A percentile compares a stretch with the other conserved stretches of the same genome.
Evolutionary conservation across 2,888 invertebrate genomes (phyloP).

Genomic region (Dusona sp.): DNA sequence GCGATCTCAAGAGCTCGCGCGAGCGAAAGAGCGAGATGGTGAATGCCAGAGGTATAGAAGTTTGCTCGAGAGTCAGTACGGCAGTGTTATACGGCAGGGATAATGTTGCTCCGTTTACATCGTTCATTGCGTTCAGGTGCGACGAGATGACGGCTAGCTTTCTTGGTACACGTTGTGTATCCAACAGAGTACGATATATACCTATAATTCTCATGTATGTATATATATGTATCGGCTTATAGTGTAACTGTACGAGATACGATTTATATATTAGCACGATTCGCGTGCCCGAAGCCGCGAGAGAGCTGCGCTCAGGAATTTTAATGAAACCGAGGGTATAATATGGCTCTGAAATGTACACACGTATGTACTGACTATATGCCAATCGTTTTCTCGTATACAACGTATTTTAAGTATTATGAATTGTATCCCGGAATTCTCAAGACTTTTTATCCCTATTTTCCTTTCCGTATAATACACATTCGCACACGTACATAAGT

Average conservation of each 20-base stretch:
- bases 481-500: constrained; percentile 1
- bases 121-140: constrained; percentile 69
- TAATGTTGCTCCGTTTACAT: constrained; percentile 69
- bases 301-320: constrained; percentile 64
- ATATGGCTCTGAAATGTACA: constrained; percentile 27
- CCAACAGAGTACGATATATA: constrained; percentile 23
- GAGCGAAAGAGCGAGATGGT: constrained; percentile 35
- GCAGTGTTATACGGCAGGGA: constrained; percentile 35
- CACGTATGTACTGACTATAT: constrained; percentile 7
- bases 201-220: constrained; percentile 21
- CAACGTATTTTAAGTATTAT: constrained; percentile 48
- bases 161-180: constrained; percentile 51
- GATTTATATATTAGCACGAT: constrained; percentile 67
- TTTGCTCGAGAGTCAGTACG: constrained; percentile 7
- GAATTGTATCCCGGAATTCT: constrained; percentile 52
- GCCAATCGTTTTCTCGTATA: constrained; percentile 57
- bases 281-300: constrained; percentile 63
- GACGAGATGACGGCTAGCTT: constrained; percentile 67
- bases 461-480: neutral
- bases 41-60: constrained; percentile 16
- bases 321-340: constrained; percentile 63
- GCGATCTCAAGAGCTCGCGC: constrained; percentile 27
- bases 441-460: constrained; percentile 20
- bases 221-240: constrained; percentile 21
- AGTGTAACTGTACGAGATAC: constrained; percentile 49